Evolutionary conservation across 2,113 vertebrate species (phyloP), one percentile per base, ranked within the genome.

Genomic region (Blennius ocellaris): DNA sequence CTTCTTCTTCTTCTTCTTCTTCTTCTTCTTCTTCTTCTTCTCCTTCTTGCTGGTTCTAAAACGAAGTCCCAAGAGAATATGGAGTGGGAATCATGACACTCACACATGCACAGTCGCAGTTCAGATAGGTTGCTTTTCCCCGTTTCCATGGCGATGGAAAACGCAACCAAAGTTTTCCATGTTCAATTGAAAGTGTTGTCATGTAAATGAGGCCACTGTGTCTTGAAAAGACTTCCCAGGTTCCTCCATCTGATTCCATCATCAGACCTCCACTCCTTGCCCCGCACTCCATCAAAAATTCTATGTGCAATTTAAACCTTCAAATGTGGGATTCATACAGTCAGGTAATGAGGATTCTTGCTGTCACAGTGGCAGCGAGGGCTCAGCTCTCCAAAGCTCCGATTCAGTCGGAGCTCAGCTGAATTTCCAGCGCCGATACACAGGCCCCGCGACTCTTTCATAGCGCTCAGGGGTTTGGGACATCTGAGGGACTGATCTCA

Each of bases 401-500:
- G 49, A 80, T 84, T 87, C 71, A 81, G 78, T 85, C 56, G 40
- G 62, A 87, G 82, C 48, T 55, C 38, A n/a, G 80, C 56, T 43
- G 56, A 82, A 68, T 77, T 79, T 71, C 73, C 71, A 56, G 81
- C 38, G 60, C 55, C 69, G 69, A 66, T 76, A 71, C 21, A 57
- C 15, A 48, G 21, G 21, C 21, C 65, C 59, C 44, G 65, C 8
- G 65, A 77, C 52, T 78, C 78, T 62, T 82, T 92, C 79, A 85
- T 82, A 81, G 72, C 37, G 47, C 56, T 67, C 64, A 41, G 64
- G 81, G 73, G 0, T 85, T 67, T 44, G 73, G 81, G 79, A 93
- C 86, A 89, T 92, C 83, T 86, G 83, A 86, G 83, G 73, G 87
- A 83, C 89, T 89, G 80, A 90, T 90, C 88, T 81, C 54, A 75